Conservation (phyloP, 2,113 vertebrate genomes). For the Boulengeromyrus knoepffleri region DNA sequence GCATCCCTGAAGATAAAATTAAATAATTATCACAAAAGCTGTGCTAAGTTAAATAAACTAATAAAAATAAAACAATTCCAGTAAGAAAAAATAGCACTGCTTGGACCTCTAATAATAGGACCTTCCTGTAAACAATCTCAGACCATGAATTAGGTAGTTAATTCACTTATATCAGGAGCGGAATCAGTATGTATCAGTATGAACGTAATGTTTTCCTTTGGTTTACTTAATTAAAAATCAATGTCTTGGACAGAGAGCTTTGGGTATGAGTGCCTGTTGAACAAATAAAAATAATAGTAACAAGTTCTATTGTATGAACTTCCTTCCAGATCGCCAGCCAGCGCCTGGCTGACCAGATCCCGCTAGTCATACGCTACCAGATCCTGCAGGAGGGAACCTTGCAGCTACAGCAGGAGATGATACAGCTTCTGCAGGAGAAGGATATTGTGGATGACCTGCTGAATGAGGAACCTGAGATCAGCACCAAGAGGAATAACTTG, state of each 20-base stretch:
- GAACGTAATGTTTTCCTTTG: too few species aligned
- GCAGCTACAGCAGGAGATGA: slow-evolving; percentile 60
- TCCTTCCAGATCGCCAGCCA: slow-evolving; percentile 59
- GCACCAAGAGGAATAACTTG: slow-evolving; percentile 51
- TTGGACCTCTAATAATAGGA: too few species aligned
- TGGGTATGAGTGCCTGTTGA: neutral
- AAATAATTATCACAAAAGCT: too few species aligned
- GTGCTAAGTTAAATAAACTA: too few species aligned
- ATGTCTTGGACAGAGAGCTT: neutral
- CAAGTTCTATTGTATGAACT: neutral
- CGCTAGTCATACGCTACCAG: slow-evolving; percentile 70
- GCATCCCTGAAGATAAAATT: too few species aligned
- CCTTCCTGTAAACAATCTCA: too few species aligned
- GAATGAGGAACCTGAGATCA: slow-evolving; percentile 61
- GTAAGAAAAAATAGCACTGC: too few species aligned
- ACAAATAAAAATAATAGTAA: neutral
- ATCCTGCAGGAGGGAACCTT: slow-evolving; percentile 55
- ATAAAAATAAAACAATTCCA: too few species aligned
- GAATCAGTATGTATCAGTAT: too few species aligned
- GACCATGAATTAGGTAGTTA: too few species aligned
- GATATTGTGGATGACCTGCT: slow-evolving; percentile 51
- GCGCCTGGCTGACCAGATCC: slow-evolving; percentile 71
- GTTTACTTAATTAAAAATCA: neutral
- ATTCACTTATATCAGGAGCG: too few species aligned
- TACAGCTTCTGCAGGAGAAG: slow-evolving; percentile 67